Base-by-base conservation (phyloP, 2,113 vertebrate species). In the Datnioides undecimradiatus region DNA sequence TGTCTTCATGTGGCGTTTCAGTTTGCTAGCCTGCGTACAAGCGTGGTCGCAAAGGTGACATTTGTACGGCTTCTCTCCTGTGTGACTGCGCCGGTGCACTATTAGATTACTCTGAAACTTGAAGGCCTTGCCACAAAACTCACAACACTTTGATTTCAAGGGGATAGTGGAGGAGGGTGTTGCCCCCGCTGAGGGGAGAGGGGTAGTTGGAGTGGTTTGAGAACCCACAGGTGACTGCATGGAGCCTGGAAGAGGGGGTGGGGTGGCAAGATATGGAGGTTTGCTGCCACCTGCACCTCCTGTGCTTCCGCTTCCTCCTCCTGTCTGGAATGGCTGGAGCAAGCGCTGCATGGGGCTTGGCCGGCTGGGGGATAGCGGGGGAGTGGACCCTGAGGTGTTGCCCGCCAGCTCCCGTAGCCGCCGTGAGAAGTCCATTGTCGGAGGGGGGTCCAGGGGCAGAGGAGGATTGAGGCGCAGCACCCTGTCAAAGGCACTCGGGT, bases 401-500 rank as follows among this genome's bases (percentile, higher is more conserved):
- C 98, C 98, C 76, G 98, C 98, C 94, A 99, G 96, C 95, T 99
- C 98, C 92, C 98, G 95, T 93, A 99, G 95, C 95, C 98, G 95
- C 95, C 98, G 95, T 89, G 98, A 99, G 95, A 99, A 99, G 98
- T 99, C 98, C 98, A 99, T 99, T 93, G 97, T 96, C 10, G 98
- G 97, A 58, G 97, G 97, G 65, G 97, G 97, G 92, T 99, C 98
- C 94, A 99, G 97, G 92, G 97, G 96, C 95, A 99, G 95, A 92
- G 98, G 96, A 93, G 98, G 97, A 95, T 99, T 99, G 95, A 99
- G 97, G 95, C 98, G 97, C 95, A 99, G 96, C 96, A 99, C 98
- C 97, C 98, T 97, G 94, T 99, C 98, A 94, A 99, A 99, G 98
- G 98, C 97, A 99, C 98, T 99, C 96, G 98, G 98, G 95, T 99